Evolutionary conservation across 53 echinoderm and acorn worm species (phyloP), one percentile per base, ranked within the genome.

Genomic region (Pentamera pediparva): DNA sequence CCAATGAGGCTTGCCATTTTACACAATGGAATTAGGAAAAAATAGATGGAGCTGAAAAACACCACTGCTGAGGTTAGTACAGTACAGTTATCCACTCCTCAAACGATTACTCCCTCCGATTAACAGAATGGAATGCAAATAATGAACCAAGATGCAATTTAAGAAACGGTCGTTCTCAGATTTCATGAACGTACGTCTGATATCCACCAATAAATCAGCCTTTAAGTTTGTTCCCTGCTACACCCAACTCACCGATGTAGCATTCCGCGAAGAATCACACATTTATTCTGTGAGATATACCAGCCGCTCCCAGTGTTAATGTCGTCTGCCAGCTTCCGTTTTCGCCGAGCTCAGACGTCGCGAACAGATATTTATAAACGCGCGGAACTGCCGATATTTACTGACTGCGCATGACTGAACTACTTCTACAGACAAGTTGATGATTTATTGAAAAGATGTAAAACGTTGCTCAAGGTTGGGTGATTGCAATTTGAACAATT

Each of bases 1-100:
- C 96, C 96, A 9, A 79, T 73, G 15, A 94, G 80, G 34, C 82
- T 75, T 27, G 85, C 39, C 85, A 94, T 87, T 32, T 32, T 50
- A 30, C 8, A 8, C 37, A 8, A 35, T 63, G 11, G 6, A 52
- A 6, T 52, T 21, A 21, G 52, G 25, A 21, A 21, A 21, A 7
- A 11, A n/a, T 21, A 52, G 52, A 52, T 11, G 6, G 52, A 4
- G n/a, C n/a, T n/a, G n/a, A n/a, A n/a, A n/a, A n/a, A n/a, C n/a
- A n/a, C n/a, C n/a, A n/a, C n/a, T n/a, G n/a, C n/a, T n/a, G n/a
- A n/a, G n/a, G n/a, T n/a, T n/a, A n/a, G n/a, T n/a, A n/a, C n/a
- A n/a, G n/a, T n/a, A n/a, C n/a, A n/a, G n/a, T n/a, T n/a, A n/a
- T n/a, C n/a, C n/a, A n/a, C n/a, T n/a, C n/a, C n/a, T n/a, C n/a